phyloP scores from a whole-genome alignment of 1,140 invertebrate genomes.

The Orchestia grillus region DNA sequence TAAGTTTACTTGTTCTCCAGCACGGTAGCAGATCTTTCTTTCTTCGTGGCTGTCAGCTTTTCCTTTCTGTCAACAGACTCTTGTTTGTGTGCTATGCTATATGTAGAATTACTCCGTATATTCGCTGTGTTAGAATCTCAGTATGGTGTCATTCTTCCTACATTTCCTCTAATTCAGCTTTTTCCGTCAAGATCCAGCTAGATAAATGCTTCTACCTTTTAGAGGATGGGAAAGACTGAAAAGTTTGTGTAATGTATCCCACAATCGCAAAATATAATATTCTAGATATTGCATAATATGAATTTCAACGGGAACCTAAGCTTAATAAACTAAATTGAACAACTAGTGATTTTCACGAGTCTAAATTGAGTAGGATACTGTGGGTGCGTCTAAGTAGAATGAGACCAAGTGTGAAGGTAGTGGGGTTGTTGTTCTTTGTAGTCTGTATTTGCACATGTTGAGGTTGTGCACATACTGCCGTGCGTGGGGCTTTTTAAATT shows the following conservation, averaged over 20 bases:
- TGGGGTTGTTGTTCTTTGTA: background rate
- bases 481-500: background rate
- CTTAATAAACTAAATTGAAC: background rate
- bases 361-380: background rate
- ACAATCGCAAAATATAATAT: background rate
- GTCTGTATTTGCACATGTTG: background rate
- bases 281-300: background rate
- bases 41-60: background rate
- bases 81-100: background rate
- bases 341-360: background rate
- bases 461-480: background rate
- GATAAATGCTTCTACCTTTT: background rate
- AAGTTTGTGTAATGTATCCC: background rate
- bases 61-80: background rate
- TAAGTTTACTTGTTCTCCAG: constrained; percentile 20
- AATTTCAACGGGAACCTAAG: background rate
- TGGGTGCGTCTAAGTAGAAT: background rate
- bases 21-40: constrained; percentile 35
- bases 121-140: background rate
- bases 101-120: background rate
- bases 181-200: background rate
- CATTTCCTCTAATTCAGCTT: background rate
- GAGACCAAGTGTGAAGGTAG: background rate
- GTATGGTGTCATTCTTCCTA: background rate
- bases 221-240: background rate